Evolutionary conservation across 2,113 vertebrate species (phyloP).

Genomic region (Scatophagus argus): DNA sequence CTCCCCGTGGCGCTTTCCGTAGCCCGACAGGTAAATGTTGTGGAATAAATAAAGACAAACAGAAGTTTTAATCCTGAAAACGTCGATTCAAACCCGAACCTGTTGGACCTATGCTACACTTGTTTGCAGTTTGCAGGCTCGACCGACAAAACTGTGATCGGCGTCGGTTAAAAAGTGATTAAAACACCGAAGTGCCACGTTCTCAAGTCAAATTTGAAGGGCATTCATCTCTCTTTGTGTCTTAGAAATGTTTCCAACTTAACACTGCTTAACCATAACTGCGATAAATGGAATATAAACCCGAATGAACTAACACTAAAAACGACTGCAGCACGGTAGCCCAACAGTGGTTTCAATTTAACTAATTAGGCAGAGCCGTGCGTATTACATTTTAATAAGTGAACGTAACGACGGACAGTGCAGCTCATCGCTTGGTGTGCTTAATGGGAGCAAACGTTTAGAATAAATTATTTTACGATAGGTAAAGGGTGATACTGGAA

Average conservation of each 20-base stretch:
- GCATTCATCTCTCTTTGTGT: not conserved
- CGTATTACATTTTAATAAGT: not conserved
- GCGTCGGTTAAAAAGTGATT: not conserved
- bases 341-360: not conserved
- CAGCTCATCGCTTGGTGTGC: not conserved
- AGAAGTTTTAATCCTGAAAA: not conserved
- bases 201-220: not conserved
- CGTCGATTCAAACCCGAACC: not conserved
- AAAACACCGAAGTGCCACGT: not conserved
- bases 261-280: not conserved
- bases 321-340: not conserved
- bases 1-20: not conserved
- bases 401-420: not conserved
- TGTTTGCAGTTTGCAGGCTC: conserved; percentile 8
- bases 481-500: not conserved
- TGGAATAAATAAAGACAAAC: not conserved
- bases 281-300: not conserved
- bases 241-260: not conserved
- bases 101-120: not conserved
- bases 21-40: not conserved
- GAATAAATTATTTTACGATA: not conserved
- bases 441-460: not conserved
- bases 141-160: not conserved
- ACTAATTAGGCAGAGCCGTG: not conserved
- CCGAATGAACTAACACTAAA: not conserved